Evolutionary conservation across 2,797 vertebrate species (phyloP), one percentile per base, ranked within the genome.

Genomic region (Enteromius afrohamiltoni): DNA sequence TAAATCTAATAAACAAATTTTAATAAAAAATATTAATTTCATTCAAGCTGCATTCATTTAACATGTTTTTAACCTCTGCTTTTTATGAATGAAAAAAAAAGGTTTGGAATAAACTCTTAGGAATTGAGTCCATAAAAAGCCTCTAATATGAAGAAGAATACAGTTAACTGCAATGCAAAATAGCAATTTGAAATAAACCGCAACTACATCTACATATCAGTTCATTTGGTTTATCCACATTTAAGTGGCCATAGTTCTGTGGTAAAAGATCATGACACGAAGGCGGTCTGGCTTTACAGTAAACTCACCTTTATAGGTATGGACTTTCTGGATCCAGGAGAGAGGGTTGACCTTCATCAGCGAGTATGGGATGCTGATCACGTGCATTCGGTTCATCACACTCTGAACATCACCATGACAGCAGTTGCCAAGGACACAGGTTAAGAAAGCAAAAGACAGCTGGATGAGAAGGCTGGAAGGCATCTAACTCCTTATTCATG

Each of bases 321-420:
- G 96, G 87, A 99, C 98, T 89, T 98, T 99, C 94, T 98, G 97
- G 88, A 99, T 98, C 98, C 98, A 99, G 87, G 97, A 98, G 79
- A 99, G 95, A 0, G 98, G 98, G 93, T 99, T 99, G 91, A 96
- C 98, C 92, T 99, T 99, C 98, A 99, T 99, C 88, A 99, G 90
- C 0, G 97, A 97, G 80, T 99, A 99, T 0, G 97, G 97, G 85
- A 99, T 96, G 92, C 96, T 98, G 94, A 99, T 93, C 86, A 99
- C 97, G 0, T 99, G 97, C 96, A 98, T 96, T 86, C 96, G 94
- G 88, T 98, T 99, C 96, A 98, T 95, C 87, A 99, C 96, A 0
- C 97, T 97, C 98, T 99, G 88, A 31, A 81, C 64, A 85, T 84
- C 68, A 70, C 13, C 75, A 88, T 3, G 23, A 84, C 81, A 77